phyloP scores from a whole-genome alignment of 2,113 vertebrate genomes.

The Oxyruncus cristatus region DNA sequence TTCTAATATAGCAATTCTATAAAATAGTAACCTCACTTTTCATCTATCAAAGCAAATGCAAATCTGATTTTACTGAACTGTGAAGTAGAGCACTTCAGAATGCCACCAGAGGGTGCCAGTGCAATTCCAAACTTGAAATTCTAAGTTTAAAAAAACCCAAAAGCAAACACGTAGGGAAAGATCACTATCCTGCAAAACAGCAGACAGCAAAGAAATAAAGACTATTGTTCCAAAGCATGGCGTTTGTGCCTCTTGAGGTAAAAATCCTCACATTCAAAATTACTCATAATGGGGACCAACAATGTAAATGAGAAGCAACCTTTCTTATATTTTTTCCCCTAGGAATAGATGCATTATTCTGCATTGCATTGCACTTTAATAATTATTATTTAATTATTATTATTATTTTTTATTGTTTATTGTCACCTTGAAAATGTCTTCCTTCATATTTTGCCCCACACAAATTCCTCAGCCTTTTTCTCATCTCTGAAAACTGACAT shows the following conservation, averaged over 20 bases:
- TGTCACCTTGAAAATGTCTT: not conserved
- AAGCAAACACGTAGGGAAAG: not conserved
- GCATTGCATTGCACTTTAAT: not conserved
- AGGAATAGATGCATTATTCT: not conserved
- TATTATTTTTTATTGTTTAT: not conserved
- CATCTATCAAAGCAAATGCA: not conserved
- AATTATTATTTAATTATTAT: not conserved
- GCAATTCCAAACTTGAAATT: not conserved
- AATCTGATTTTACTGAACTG: not conserved
- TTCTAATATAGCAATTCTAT: not conserved
- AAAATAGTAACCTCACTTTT: not conserved
- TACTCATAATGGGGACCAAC: not conserved
- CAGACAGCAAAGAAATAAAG: not conserved
- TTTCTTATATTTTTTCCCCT: not conserved
- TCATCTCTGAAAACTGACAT: not conserved
- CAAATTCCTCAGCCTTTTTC: not conserved
- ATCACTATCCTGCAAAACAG: not conserved
- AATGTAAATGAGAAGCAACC: not conserved
- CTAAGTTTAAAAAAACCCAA: not conserved
- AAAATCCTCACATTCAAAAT: not conserved
- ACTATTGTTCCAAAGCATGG: not conserved
- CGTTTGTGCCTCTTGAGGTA: not conserved
- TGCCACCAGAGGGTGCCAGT: conserved; percentile 53
- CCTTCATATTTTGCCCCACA: not conserved
- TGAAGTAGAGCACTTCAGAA: not conserved